Conservation (phyloP, 2,113 vertebrate genomes). For the Brienomyrus brachyistius region DNA sequence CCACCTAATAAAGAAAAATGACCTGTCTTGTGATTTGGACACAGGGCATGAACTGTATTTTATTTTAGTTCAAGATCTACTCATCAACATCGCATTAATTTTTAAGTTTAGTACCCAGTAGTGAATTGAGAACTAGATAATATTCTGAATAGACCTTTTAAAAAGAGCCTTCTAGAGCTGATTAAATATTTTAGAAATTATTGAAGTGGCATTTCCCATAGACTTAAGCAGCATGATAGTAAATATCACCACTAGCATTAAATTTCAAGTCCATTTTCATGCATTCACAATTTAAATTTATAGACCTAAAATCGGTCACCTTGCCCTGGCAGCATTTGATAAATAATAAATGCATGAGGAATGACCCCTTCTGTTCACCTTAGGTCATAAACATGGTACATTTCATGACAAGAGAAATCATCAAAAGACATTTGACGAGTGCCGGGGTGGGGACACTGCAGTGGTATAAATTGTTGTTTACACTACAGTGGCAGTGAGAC, state of each 20-base stretch:
- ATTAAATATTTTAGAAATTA: not conserved
- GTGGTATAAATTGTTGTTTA: not conserved
- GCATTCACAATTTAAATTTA: not conserved
- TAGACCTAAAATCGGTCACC: not conserved
- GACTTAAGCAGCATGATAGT: not conserved
- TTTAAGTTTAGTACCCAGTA: not conserved
- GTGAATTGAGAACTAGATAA: not conserved
- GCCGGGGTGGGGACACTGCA: not conserved
- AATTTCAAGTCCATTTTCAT: not conserved
- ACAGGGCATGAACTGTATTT: too few relatives aligned
- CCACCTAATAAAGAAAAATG: not conserved
- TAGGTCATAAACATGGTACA: not conserved
- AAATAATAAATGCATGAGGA: not conserved
- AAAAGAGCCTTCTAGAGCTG: not conserved
- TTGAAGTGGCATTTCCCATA: not conserved
- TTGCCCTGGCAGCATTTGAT: not conserved
- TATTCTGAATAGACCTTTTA: not conserved
- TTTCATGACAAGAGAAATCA: not conserved
- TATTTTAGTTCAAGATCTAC: too few relatives aligned
- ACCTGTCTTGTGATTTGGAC: not conserved
- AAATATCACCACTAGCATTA: not conserved
- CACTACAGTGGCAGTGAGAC: not conserved
- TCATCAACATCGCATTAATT: not conserved
- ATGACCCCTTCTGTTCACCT: not conserved
- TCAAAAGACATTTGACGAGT: not conserved